These are phyloP conservation scores for Trichomycterus rosablanca DNA, from an alignment of 2,113 vertebrate genomes.

Conservation along the genomic window DNA sequence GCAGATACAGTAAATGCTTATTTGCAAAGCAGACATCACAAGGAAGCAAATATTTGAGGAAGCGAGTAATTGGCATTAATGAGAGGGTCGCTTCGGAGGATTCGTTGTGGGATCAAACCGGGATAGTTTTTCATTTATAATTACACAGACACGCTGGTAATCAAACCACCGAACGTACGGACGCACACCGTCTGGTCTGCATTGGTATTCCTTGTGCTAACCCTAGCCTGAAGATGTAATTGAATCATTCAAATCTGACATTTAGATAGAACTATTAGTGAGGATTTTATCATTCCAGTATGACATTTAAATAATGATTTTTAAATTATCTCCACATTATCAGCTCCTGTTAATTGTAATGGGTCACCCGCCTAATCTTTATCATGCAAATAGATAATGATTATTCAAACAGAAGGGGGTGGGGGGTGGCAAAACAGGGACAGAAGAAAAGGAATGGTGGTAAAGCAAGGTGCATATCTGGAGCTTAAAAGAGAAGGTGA, in stretches of 20 bases:
- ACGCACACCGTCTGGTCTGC: constrained; percentile 21
- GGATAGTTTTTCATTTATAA: too few relatives aligned
- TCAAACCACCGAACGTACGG: too few relatives aligned
- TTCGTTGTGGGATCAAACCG: background rate
- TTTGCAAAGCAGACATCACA: constrained; percentile 1
- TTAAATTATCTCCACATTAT: constrained; percentile 66
- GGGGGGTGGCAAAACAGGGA: constrained; percentile 9
- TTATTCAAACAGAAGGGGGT: constrained; percentile 42
- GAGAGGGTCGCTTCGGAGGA: constrained; percentile 3
- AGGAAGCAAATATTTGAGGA: background rate
- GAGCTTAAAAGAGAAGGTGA: background rate
- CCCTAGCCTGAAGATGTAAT: constrained; percentile 56
- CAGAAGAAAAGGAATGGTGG: background rate
- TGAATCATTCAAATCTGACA: constrained; percentile 74
- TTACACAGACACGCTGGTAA: too few relatives aligned
- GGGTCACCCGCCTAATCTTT: constrained; percentile 37
- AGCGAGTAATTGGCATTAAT: constrained; percentile 5
- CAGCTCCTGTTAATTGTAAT: constrained; percentile 57
- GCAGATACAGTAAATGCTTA: constrained; percentile 1
- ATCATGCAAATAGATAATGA: constrained; percentile 52
- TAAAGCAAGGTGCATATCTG: too few relatives aligned
- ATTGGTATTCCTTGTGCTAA: constrained; percentile 60
- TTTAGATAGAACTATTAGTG: constrained; percentile 68
- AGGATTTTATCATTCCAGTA: constrained; percentile 56
- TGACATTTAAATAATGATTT: constrained; percentile 73